Percentiles rank a stretch among this genome's conserved stretches.
These are phyloP conservation scores for Odocoileus virginianus DNA, from an alignment of 2,113 vertebrate species.

Conservation along the genomic window DNA sequence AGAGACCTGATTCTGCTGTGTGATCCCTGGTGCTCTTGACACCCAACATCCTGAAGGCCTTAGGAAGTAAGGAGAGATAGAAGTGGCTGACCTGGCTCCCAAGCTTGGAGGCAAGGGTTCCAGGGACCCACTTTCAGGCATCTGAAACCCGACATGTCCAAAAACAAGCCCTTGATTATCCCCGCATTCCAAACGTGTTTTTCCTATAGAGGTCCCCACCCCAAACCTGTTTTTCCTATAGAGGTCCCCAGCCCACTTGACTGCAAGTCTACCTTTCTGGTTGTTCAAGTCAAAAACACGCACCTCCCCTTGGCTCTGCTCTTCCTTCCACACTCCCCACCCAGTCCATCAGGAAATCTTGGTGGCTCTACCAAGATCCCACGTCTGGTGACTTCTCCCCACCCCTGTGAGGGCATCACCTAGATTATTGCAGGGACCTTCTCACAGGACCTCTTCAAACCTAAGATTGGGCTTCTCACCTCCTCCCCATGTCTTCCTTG, in stretches of 20 bases:
- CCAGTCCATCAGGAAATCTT: not conserved
- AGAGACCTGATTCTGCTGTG: not conserved
- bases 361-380: accelerated
- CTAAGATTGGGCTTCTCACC: not conserved
- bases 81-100: not conserved
- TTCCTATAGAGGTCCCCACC: not conserved
- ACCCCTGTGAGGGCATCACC: not conserved
- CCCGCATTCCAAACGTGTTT: not conserved
- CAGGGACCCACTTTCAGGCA: not conserved
- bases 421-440: not conserved
- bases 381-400: not conserved
- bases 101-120: not conserved
- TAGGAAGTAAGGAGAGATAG: not conserved
- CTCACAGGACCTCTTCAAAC: not conserved
- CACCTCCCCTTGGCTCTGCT: not conserved
- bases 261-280: not conserved
- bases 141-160: no score
- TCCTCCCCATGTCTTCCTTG: not conserved
- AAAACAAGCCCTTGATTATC: not conserved
- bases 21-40: not conserved
- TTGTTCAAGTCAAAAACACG: not conserved
- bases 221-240: not conserved
- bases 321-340: not conserved
- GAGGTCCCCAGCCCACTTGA: accelerated
- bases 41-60: no score